phyloP scores from a whole-genome alignment of 30 jellyfish, hydroid and myxozoan species.

The Euphysa ruthae region DNA sequence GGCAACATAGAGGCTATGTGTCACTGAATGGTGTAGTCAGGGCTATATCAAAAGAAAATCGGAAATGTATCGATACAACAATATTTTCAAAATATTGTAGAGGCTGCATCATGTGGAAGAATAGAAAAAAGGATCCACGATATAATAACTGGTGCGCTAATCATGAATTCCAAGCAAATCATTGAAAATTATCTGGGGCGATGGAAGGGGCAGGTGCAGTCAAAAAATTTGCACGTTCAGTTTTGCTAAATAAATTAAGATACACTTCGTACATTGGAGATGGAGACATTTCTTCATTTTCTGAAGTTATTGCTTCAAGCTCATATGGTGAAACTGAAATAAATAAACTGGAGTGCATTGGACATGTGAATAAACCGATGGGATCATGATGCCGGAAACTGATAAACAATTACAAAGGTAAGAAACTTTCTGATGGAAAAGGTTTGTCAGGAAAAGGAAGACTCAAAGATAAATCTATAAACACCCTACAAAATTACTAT shows the following conservation, averaged over 20 bases:
- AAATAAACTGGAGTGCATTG: conserved; percentile 8
- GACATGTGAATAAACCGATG: conserved; percentile 13
- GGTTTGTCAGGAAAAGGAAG: conserved; percentile 5
- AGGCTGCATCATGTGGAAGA: conserved; percentile 11
- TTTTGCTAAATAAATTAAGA: background rate
- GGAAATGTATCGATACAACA: conserved; percentile 19
- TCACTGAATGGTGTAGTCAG: conserved; percentile 21
- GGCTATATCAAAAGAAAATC: conserved; percentile 22
- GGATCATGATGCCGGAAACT: conserved; percentile 5
- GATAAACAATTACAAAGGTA: background rate
- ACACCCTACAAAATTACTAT: conserved; percentile 8
- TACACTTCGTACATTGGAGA: conserved; percentile 9
- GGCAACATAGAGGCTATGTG: conserved; percentile 24
- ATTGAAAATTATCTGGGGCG: conserved; percentile 18
- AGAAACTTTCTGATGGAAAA: conserved; percentile 17
- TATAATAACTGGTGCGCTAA: conserved; percentile 15
- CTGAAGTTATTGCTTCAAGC: background rate
- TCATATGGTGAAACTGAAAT: background rate
- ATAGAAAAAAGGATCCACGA: conserved; percentile 7
- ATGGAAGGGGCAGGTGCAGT: conserved; percentile 37
- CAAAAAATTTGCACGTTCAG: conserved; percentile 1
- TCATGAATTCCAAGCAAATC: conserved; percentile 18
- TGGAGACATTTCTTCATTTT: conserved; percentile 19
- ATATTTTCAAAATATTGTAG: conserved; percentile 4
- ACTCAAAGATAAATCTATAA: conserved; percentile 10